phyloP scores from a whole-genome alignment of 2,888 invertebrate species.

The Stomorhina lunata region DNA sequence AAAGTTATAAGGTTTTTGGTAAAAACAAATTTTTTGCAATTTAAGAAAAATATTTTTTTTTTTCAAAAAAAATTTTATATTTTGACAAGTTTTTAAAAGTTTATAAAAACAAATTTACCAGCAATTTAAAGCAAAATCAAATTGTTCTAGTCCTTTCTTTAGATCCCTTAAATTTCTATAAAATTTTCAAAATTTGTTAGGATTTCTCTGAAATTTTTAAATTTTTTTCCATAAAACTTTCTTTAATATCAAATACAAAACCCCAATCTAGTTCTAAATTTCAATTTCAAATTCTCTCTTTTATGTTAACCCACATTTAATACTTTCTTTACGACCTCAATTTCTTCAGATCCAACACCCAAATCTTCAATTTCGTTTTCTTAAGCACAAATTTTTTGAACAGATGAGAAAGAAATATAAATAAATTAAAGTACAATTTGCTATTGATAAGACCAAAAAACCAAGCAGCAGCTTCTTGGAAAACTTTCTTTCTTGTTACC shows the following conservation, averaged over 20 bases:
- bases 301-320: neutral
- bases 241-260: too few relatives aligned
- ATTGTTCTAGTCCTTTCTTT: too few relatives aligned
- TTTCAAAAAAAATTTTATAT: too few relatives aligned
- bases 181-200: too few relatives aligned
- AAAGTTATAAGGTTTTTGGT: too few relatives aligned
- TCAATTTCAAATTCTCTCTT: neutral
- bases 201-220: too few relatives aligned
- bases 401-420: slow-evolving; percentile 39
- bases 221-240: neutral
- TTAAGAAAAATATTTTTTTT: too few relatives aligned
- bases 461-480: slow-evolving; percentile 26
- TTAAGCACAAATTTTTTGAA: neutral
- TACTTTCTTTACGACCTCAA: slow-evolving; percentile 51
- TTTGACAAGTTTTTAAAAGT: too few relatives aligned
- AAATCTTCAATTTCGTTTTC: neutral
- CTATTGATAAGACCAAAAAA: slow-evolving; percentile 2
- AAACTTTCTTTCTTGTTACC: slow-evolving; percentile 58
- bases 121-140: too few relatives aligned
- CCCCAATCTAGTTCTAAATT: neutral
- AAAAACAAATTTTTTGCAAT: too few relatives aligned
- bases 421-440: slow-evolving; percentile 51
- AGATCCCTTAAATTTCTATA: too few relatives aligned
- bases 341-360: neutral
- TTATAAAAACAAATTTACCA: too few relatives aligned